Evolutionary conservation across 2,888 invertebrate genomes (phyloP).

Genomic region (Saturnia pavonia): DNA sequence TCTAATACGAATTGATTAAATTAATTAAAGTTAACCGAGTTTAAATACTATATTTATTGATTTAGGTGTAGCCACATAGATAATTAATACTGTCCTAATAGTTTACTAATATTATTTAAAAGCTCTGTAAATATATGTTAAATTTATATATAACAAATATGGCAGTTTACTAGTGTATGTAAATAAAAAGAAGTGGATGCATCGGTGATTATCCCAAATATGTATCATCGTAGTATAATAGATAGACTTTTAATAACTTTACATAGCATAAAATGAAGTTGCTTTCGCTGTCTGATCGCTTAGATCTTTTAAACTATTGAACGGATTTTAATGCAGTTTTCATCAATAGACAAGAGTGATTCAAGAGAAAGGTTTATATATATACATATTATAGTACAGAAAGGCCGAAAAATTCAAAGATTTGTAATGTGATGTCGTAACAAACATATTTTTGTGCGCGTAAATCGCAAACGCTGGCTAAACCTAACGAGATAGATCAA

Average conservation of each 20-base stretch:
- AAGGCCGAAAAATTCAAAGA: too few species aligned
- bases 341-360: too few species aligned
- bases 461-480: too few species aligned
- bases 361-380: too few species aligned
- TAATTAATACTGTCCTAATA: neutral
- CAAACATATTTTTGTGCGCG: too few species aligned
- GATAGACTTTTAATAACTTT: neutral
- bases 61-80: neutral
- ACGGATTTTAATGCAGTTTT: too few species aligned
- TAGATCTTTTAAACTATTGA: too few species aligned
- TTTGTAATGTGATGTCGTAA: too few species aligned
- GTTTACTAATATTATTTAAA: neutral
- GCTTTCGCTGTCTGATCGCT: too few species aligned
- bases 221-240: neutral
- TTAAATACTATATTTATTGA: neutral
- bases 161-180: neutral
- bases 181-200: neutral
- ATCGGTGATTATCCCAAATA: neutral
- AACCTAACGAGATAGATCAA: too few species aligned
- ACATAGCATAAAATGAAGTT: too few species aligned
- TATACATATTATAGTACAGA: too few species aligned
- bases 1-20: neutral
- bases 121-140: neutral
- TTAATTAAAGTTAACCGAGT: constrained; percentile 2
- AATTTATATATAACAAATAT: neutral